Evolutionary conservation across 2,797 vertebrate species (phyloP), one percentile per base, ranked within the genome.

Genomic region (Hapalemur alaotrensis): DNA sequence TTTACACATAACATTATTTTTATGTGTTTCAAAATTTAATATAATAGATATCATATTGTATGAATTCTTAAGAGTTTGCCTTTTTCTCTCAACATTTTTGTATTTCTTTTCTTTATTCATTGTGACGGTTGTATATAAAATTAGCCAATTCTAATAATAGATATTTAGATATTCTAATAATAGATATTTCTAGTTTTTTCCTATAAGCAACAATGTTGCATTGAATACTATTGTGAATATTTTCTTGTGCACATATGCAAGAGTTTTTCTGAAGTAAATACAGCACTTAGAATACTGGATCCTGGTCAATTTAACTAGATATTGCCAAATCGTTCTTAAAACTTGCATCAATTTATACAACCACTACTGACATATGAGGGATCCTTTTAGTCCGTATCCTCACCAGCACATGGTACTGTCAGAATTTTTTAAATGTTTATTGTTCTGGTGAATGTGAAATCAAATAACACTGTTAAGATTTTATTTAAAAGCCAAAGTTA

Each of bases 401-500:
- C 59, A 50, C 43, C 38, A 88, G 67, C 10, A 52, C 52, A 57
- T 14, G 15, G 35, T 65, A 73, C 32, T 89, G 70, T 63, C 61
- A 89, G 63, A 86, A 75, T 75, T 28, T 67, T 91, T 76, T 78
- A 23, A 81, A 67, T 94, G 17, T 94, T 91, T 93, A 93, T 67
- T 94, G 63, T 70, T 89, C 79, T 59, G 20, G 23, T 92, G 32
- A 93, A 87, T 84, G 48, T 69, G 11, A 93, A 83, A 88, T 80
- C 65, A 90, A 95, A 61, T 95, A 92, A 87, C 38, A 90, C 15
- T 76, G 38, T 89, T 93, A 59, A 83, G 17, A 80, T 93, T 76
- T 91, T 89, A 89, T 82, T 82, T 91, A 82, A 96, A 96, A 93
- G 35, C 63, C 73, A 93, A 69, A 43, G 17, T 91, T 85, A 91